Conservation (phyloP, 2,888 invertebrate species). For the Leptinotarsa peninsularis region DNA sequence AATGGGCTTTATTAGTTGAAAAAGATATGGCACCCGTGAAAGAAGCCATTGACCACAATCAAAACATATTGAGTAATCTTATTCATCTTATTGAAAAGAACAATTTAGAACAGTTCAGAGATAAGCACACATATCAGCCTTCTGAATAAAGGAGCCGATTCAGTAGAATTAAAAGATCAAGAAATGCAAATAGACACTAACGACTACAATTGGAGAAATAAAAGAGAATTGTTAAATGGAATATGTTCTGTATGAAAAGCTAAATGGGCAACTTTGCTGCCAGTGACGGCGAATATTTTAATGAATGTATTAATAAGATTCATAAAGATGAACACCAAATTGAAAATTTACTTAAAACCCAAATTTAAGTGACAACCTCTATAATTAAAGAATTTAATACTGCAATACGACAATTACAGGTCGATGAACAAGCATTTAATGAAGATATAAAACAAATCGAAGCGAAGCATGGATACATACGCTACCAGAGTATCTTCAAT, state of each 20-base stretch:
- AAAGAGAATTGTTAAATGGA: neutral
- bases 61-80: too few species aligned
- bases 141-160: neutral
- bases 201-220: neutral
- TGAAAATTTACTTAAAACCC: constrained; percentile 19
- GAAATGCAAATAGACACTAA: neutral
- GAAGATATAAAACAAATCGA: constrained; percentile 20
- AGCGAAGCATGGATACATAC: neutral
- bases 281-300: constrained; percentile 6
- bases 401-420: constrained; percentile 30
- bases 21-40: too few species aligned
- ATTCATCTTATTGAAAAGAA: too few species aligned
- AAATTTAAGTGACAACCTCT: constrained; percentile 30
- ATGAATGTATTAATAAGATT: constrained; percentile 22
- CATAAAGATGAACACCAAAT: constrained; percentile 22
- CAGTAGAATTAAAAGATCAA: neutral
- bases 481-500: too few species aligned
- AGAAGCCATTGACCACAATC: too few species aligned
- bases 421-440: constrained; percentile 28
- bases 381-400: constrained; percentile 30
- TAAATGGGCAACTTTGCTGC: neutral
- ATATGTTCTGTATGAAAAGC: neutral
- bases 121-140: neutral
- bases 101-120: neutral
- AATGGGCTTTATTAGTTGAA: too few species aligned